Percentiles rank a stretch among this genome's conserved stretches.
phyloP scores from a whole-genome alignment of 2,113 vertebrate genomes.

The Dissostichus mawsoni region DNA sequence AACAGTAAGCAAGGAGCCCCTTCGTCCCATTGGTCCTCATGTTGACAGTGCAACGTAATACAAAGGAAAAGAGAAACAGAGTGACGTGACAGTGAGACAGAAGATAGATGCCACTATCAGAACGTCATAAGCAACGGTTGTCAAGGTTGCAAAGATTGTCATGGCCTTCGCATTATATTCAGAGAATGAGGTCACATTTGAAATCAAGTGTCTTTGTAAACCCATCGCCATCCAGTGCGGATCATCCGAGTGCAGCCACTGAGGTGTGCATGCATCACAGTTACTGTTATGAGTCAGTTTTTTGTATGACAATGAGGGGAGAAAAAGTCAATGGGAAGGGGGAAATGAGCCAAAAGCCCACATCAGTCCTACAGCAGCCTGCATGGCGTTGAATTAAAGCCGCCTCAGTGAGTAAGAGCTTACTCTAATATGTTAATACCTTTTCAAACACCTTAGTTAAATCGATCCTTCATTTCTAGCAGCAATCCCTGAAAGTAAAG shows the following conservation, averaged over 20 bases:
- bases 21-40: conserved; percentile 76
- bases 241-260: conserved; percentile 34
- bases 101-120: conserved; percentile 24
- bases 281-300: conserved; percentile 34
- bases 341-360: conserved; percentile 17
- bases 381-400: conserved; percentile 24
- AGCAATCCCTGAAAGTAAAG: conserved; percentile 48
- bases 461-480: conserved; percentile 26
- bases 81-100: conserved; percentile 18
- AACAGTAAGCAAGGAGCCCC: conserved; percentile 80
- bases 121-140: conserved; percentile 37
- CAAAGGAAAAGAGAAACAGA: conserved; percentile 47
- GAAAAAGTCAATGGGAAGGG: conserved; percentile 22
- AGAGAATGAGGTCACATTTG: conserved; percentile 57
- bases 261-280: conserved; percentile 45
- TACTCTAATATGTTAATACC: conserved; percentile 14
- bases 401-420: conserved; percentile 16
- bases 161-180: conserved; percentile 67
- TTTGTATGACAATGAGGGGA: conserved; percentile 39
- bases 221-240: conserved; percentile 25
- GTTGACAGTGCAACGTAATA: conserved; percentile 36
- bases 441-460: conserved; percentile 23
- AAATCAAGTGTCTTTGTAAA: conserved; percentile 58
- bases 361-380: conserved; percentile 30
- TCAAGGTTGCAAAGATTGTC: conserved; percentile 77